Percentiles rank a stretch among this genome's conserved stretches.
phyloP scores from a whole-genome alignment of 2,797 vertebrate species.

The Poeciliopsis paucimaculata region DNA sequence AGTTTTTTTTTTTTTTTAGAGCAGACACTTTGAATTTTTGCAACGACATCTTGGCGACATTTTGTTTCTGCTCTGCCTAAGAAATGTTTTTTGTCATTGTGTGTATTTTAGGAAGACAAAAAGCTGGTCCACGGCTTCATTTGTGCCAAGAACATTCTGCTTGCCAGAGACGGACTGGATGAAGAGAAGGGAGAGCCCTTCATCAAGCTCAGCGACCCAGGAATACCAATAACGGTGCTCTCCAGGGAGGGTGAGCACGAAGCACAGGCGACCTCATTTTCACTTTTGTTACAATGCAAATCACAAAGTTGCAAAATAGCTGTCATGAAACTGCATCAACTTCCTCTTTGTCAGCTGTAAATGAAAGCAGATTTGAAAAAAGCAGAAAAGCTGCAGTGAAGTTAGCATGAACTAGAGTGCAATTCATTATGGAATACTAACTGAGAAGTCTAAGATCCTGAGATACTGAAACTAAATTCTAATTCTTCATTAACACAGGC shows the following conservation, averaged over 20 bases:
- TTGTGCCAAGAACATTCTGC: constrained; percentile 94
- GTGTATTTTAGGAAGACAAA: constrained; percentile 90
- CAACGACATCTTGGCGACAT: not conserved
- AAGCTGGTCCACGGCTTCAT: constrained; percentile 95
- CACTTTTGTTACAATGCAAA: constrained; percentile 32
- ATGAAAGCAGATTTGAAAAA: constrained; percentile 19
- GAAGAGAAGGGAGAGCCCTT: constrained; percentile 87
- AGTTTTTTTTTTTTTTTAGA: not conserved
- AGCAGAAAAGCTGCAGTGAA: not conserved
- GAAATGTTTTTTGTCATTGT: constrained; percentile 14
- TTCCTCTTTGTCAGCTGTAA: constrained; percentile 42
- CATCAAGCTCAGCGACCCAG: constrained; percentile 97
- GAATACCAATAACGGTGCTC: constrained; percentile 93
- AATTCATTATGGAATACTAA: not conserved
- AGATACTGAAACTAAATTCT: not conserved
- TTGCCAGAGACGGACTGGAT: constrained; percentile 90
- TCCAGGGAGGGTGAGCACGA: constrained; percentile 86
- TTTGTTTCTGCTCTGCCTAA: not conserved
- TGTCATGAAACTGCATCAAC: constrained; percentile 25
- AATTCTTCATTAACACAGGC: no score
- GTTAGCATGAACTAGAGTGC: not conserved
- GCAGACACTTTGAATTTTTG: not conserved
- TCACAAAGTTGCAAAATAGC: constrained; percentile 29
- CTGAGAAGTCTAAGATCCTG: not conserved
- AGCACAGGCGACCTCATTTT: not conserved